phyloP scores from a whole-genome alignment of 23 tunicate genomes.

The Diplosoma virens region DNA sequence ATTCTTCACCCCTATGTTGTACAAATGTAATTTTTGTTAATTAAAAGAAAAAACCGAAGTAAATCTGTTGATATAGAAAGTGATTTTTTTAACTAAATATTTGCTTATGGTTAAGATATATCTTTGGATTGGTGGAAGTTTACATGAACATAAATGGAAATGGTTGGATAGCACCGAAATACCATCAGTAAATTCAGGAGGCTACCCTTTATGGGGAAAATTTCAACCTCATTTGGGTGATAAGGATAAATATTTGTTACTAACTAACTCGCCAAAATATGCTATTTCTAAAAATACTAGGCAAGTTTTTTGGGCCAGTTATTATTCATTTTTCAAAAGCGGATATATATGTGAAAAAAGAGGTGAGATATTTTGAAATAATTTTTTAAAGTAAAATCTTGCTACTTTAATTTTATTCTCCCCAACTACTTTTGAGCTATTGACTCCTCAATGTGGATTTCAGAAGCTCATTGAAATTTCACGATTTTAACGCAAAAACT shows the following conservation, averaged over 20 bases:
- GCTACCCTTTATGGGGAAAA: slow-evolving; percentile 1
- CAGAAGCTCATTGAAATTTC: too few species aligned
- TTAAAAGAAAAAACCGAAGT: too few species aligned
- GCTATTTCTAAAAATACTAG: not conserved
- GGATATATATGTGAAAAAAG: slow-evolving; percentile 3
- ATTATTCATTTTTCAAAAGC: not conserved
- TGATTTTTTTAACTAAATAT: too few species aligned
- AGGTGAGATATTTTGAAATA: not conserved
- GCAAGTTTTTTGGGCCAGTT: not conserved
- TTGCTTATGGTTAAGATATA: not conserved
- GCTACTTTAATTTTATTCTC: too few species aligned
- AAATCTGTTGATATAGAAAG: too few species aligned
- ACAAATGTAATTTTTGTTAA: too few species aligned
- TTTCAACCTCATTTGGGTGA: not conserved
- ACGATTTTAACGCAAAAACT: too few species aligned
- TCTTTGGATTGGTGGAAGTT: not conserved
- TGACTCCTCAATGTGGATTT: too few species aligned
- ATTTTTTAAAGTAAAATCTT: not conserved
- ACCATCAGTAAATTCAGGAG: not conserved
- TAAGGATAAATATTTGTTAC: not conserved
- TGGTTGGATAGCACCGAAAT: not conserved
- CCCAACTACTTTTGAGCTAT: too few species aligned
- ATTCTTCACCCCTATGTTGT: too few species aligned
- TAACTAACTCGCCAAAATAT: not conserved
- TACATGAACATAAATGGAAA: not conserved